These are phyloP conservation scores for Acyrthosiphon pisum DNA, from an alignment of 1,140 invertebrate genomes.

Conservation along the genomic window DNA sequence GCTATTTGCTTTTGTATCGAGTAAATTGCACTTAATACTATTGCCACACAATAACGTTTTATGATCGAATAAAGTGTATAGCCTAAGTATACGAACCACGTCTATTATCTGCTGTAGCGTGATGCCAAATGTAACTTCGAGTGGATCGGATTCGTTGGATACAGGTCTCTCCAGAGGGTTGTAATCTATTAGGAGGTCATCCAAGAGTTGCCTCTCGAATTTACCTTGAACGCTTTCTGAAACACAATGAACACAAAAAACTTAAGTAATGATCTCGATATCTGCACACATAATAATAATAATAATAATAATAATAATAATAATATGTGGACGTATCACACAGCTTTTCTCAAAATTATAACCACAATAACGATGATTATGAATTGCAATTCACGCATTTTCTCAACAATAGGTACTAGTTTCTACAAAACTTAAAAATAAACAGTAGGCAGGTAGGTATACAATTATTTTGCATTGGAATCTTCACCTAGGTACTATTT, in stretches of 20 bases:
- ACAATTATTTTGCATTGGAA: background rate
- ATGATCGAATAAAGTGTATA: background rate
- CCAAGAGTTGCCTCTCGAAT: slow-evolving; percentile 88
- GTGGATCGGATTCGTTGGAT: slow-evolving; percentile 89
- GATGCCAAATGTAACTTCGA: slow-evolving; percentile 93
- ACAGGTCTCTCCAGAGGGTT: slow-evolving; percentile 96
- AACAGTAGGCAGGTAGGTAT: background rate
- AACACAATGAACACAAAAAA: slow-evolving; percentile 62
- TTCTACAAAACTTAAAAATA: background rate
- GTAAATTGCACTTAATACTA: slow-evolving; percentile 88
- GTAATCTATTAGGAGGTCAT: slow-evolving; percentile 82
- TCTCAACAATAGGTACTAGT: no score
- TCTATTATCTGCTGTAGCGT: slow-evolving; percentile 98
- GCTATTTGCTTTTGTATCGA: slow-evolving; percentile 92
- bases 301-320: background rate
- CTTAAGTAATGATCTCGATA: background rate
- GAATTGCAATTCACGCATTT: background rate
- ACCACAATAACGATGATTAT: background rate
- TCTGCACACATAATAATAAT: background rate
- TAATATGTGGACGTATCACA: background rate
- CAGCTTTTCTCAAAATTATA: background rate
- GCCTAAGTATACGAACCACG: slow-evolving; percentile 79
- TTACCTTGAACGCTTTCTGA: slow-evolving; percentile 80
- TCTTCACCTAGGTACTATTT: background rate
- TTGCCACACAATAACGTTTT: slow-evolving; percentile 27